Conservation (phyloP, 2,888 invertebrate species). For the Ferdinandea cuprea region DNA sequence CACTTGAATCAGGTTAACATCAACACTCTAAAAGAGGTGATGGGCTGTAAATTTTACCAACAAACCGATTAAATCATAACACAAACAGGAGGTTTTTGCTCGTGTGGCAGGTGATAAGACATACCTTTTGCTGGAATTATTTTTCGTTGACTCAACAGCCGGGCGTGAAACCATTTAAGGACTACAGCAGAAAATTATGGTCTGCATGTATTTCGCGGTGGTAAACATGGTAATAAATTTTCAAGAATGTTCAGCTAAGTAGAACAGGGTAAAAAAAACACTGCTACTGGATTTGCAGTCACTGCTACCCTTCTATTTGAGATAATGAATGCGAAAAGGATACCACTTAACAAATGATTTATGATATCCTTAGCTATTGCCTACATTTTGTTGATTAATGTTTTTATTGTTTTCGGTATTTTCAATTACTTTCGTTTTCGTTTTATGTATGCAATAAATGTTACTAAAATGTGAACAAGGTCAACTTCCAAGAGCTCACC, state of each 20-base stretch:
- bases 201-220: conserved; percentile 43
- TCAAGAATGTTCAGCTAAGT: conserved; percentile 30
- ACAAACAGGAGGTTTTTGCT: conserved; percentile 20
- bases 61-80: conserved; percentile 62
- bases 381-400: conserved; percentile 74
- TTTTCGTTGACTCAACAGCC: conserved; percentile 18
- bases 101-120: conserved; percentile 53
- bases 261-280: conserved; percentile 7
- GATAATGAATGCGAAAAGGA: conserved; percentile 67
- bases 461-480: conserved; percentile 42
- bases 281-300: conserved; percentile 52
- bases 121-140: conserved; percentile 38
- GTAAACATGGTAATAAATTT: conserved; percentile 64
- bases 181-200: conserved; percentile 44
- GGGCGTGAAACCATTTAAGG: conserved; percentile 55
- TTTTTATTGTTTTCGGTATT: conserved; percentile 65
- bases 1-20: conserved; percentile 22
- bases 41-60: conserved; percentile 53
- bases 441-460: conserved; percentile 50
- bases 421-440: conserved; percentile 42
- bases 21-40: conserved; percentile 26
- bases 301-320: conserved; percentile 53
- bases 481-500: conserved; percentile 29
- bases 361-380: conserved; percentile 69
- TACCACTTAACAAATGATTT: conserved; percentile 69